Conservation (phyloP, 35 echinoderm and acorn worm genomes). For the Stichopus chloronotus region DNA sequence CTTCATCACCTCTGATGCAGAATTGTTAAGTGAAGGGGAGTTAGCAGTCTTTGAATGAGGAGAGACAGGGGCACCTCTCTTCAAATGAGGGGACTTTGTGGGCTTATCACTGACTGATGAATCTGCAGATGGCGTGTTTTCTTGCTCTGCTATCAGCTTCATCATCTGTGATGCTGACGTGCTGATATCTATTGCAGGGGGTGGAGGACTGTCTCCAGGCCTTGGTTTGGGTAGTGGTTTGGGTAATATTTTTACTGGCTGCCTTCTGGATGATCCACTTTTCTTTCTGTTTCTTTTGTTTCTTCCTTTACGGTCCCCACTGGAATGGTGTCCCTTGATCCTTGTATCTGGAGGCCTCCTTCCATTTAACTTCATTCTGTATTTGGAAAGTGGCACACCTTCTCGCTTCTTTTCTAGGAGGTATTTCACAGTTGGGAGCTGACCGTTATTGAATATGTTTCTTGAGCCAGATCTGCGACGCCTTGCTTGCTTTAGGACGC, state of each 20-base stretch:
- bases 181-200: background rate
- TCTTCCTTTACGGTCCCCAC: background rate
- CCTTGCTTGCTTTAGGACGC: background rate
- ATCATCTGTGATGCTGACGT: constrained; percentile 38
- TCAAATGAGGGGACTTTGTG: background rate
- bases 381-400: background rate
- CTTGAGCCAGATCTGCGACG: constrained; percentile 8
- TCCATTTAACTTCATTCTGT: background rate
- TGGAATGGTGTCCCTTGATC: background rate
- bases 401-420: constrained; percentile 48
- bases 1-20: constrained; percentile 58
- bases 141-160: constrained; percentile 34
- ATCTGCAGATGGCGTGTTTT: background rate
- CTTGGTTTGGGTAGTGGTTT: background rate
- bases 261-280: background rate
- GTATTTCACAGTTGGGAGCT: constrained; percentile 17
- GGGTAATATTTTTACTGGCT: background rate
- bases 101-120: background rate
- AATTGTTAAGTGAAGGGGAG: constrained; percentile 33
- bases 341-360: background rate
- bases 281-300: constrained; percentile 7
- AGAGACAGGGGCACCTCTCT: background rate
- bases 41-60: background rate
- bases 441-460: background rate
- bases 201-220: background rate